Evolutionary conservation across 2,888 invertebrate genomes (phyloP), one percentile per base, ranked within the genome.

Genomic region (Cistogaster globosa): DNA sequence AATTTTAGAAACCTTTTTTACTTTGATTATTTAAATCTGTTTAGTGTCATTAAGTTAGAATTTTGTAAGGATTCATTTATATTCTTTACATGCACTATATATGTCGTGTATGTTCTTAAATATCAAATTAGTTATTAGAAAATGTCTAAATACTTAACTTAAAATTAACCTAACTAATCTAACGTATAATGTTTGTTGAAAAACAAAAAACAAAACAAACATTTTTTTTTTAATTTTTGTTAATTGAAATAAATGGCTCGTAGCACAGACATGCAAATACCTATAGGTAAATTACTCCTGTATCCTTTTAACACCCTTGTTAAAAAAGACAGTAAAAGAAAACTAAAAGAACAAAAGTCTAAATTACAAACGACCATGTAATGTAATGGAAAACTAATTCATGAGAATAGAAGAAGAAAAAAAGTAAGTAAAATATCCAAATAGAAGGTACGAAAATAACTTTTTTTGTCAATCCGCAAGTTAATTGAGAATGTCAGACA

Each of bases 351-450:
- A 22, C n/a, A 42, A 20, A 45, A 71, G 32, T 65, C 72, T 55
- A 42, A 78, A 67, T 38, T 68, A 72, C 45, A 77, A 67, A 67
- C 58, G 11, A 45, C 55, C 32, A 65, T 80, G 63, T 74, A 20
- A 63, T 72, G 71, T 81, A 77, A 84, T 69, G 60, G 14, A 62
- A 80, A 76, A 76, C 80, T 81, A 72, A 83, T 83, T 83, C 38
- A 72, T 77, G n/a, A n/a, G n/a, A 32, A 57, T 38, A 67, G n/a
- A 18, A 38, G 48, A 16, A 79, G 11, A 63, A 3, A 62, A 68
- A 42, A 5, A 55, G 12, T 14, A 42, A 42, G 42, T 42, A 53
- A 38, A 18, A 7, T 32, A 32, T 32, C 32, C 32, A 42, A 42
- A 11, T 20, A 2, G n/a, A 58, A 57, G 58, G n/a, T 2, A 38